phyloP scores from a whole-genome alignment of 1,140 invertebrate species.

The Calephelis nemesis region DNA sequence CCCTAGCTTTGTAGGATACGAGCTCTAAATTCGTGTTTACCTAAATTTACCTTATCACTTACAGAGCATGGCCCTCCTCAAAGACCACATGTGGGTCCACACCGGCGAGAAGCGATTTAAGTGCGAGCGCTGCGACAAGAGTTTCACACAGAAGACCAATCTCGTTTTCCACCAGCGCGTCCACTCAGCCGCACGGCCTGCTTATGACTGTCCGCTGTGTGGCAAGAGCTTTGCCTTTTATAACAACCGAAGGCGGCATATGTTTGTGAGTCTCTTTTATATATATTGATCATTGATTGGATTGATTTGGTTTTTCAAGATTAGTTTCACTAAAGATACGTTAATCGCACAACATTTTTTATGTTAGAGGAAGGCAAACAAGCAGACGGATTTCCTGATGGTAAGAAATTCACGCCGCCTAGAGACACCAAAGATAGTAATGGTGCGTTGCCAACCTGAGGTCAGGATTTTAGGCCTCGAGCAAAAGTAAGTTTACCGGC shows the following conservation, averaged over 20 bases:
- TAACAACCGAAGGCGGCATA: slow-evolving; percentile 58
- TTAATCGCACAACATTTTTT: too few relatives aligned
- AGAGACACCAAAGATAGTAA: too few relatives aligned
- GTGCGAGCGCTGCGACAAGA: slow-evolving; percentile 55
- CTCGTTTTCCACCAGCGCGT: slow-evolving; percentile 61
- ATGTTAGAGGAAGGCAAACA: too few relatives aligned
- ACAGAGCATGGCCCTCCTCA: slow-evolving; percentile 61
- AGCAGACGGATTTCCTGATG: too few relatives aligned
- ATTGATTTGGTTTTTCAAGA: too few relatives aligned
- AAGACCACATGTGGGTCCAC: slow-evolving; percentile 70
- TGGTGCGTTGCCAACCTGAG: too few relatives aligned
- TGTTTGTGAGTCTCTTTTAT: slow-evolving; percentile 56
- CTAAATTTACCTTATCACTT: neutral
- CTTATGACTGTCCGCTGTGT: slow-evolving; percentile 61
- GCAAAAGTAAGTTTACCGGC: too few relatives aligned
- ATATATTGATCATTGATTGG: too few relatives aligned
- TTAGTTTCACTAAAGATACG: too few relatives aligned
- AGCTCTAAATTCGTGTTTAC: neutral
- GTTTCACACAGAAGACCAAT: slow-evolving; percentile 67
- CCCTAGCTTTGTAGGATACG: too few relatives aligned
- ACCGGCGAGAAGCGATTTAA: slow-evolving; percentile 63
- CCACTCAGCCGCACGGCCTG: slow-evolving; percentile 49
- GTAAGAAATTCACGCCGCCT: too few relatives aligned
- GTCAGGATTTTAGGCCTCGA: too few relatives aligned
- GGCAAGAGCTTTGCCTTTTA: slow-evolving; percentile 66